Percentiles rank a stretch among this genome's conserved stretches.
These are phyloP conservation scores for Agraylea sexmaculata DNA, from an alignment of 1,140 invertebrate genomes.

Conservation along the genomic window DNA sequence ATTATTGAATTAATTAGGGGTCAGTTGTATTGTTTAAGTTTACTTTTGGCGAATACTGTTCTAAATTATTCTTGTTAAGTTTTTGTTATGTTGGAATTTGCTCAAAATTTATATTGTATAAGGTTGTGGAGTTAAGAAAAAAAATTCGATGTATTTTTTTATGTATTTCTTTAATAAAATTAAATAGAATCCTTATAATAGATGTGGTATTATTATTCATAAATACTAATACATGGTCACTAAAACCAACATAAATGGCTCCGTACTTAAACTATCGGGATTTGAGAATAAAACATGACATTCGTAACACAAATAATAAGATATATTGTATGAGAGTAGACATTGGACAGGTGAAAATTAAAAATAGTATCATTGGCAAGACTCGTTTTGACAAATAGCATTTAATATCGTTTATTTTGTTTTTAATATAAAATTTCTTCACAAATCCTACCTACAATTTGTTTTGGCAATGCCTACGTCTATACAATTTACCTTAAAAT, in stretches of 20 bases:
- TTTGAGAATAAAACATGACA: slow-evolving; percentile 10
- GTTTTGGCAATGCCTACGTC: slow-evolving; percentile 16
- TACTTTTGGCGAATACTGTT: too few species aligned
- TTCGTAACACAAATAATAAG: neutral
- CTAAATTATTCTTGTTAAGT: too few species aligned
- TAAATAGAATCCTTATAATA: slow-evolving; percentile 23
- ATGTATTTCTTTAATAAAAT: slow-evolving; percentile 23
- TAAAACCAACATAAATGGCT: slow-evolving; percentile 21
- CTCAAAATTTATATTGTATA: too few species aligned
- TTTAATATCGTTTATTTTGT: neutral
- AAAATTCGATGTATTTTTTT: slow-evolving; percentile 11
- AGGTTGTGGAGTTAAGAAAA: too few species aligned
- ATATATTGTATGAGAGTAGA: slow-evolving; percentile 5
- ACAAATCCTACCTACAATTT: slow-evolving; percentile 8
- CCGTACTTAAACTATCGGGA: slow-evolving; percentile 18
- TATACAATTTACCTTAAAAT: slow-evolving; percentile 10
- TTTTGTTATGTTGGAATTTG: too few species aligned
- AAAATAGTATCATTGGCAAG: neutral
- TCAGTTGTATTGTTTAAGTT: too few species aligned
- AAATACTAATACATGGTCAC: slow-evolving; percentile 21
- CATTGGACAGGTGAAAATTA: neutral
- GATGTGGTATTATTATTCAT: slow-evolving; percentile 21
- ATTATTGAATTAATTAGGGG: too few species aligned
- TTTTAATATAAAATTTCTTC: slow-evolving; percentile 2
- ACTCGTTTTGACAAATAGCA: slow-evolving; percentile 1